These are phyloP conservation scores for Daboia siamensis DNA, from an alignment of 2,113 vertebrate species.

Conservation along the genomic window DNA sequence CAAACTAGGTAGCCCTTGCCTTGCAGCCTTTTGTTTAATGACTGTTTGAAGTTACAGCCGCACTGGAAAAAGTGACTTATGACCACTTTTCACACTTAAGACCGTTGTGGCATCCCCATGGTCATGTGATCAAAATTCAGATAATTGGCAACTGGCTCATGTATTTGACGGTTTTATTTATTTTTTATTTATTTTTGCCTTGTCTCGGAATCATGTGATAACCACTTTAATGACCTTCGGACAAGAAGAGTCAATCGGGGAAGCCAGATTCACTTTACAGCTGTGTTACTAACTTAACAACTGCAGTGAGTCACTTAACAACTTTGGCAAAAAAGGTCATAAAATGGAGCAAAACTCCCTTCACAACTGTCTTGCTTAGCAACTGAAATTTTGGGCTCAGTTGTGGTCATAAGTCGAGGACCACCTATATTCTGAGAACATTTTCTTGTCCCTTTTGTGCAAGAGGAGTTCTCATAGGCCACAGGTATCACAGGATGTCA, in stretches of 20 bases:
- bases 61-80: background rate
- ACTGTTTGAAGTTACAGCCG: background rate
- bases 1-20: background rate
- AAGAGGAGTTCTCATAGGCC: background rate
- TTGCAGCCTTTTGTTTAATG: background rate
- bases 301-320: background rate
- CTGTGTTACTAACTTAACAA: background rate
- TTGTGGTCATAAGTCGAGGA: background rate
- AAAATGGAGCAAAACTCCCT: background rate
- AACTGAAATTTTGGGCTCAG: background rate
- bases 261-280: background rate
- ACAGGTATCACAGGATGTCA: background rate
- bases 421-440: background rate
- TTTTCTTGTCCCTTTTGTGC: background rate
- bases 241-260: background rate
- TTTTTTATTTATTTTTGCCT: no score
- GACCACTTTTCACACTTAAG: background rate
- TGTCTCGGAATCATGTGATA: background rate
- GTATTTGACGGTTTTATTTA: background rate
- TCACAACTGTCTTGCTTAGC: background rate
- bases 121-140: background rate
- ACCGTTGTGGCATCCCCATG: background rate
- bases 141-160: background rate
- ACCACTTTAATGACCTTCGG: background rate
- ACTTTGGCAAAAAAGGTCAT: background rate